Base-by-base conservation (phyloP, 2,113 vertebrate genomes). In the Cromileptes altivelis region DNA sequence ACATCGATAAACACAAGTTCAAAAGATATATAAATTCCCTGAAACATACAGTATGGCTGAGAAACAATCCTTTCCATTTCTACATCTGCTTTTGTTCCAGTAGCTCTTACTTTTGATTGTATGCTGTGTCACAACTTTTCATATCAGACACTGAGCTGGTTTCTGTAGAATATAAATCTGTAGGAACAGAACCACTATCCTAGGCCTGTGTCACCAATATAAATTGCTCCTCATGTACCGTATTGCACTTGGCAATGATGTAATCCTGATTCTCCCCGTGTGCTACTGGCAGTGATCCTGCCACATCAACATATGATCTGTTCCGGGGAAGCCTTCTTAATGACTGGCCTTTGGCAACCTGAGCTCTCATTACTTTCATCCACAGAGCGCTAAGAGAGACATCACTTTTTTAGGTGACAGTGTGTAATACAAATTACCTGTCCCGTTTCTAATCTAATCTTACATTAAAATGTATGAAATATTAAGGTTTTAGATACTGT, bases 331-430 rank as follows among this genome's bases (percentile, higher is more conserved):
- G 71, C 53, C 17, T 73, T 87, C 49, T 73, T 87, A 84, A 91
- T 76, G 75, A 85, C 64, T 53, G 71, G 76, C 82, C 70, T 87
- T 78, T 78, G 84, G 80, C 74, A 84, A 68, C 62, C 68, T 76
- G 76, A 85, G 68, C 53, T 87, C 58, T 71, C 52, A 85, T 76
- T 86, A 69, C 50, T 79, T 86, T 81, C 33, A 74, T 76, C 49
- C 37, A 55, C 50, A 67, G 30, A 13, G 30, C 57, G 63, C 50
- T 60, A 55, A 71, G 40, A 67, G 19, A 76, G 69, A 86, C 30
- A 72, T 78, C 53, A 30, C 45, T 63, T 81, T 30, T 56, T 65
- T 21, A 71, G 12, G 75, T 77, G 49, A 21, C 49, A 50, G 70
- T 57, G 27, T 81, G 75, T 74, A 58, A 71, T 72, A 74, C 25